Conservation (phyloP, 2,888 invertebrate genomes). For the Gasteruption jaculator region DNA sequence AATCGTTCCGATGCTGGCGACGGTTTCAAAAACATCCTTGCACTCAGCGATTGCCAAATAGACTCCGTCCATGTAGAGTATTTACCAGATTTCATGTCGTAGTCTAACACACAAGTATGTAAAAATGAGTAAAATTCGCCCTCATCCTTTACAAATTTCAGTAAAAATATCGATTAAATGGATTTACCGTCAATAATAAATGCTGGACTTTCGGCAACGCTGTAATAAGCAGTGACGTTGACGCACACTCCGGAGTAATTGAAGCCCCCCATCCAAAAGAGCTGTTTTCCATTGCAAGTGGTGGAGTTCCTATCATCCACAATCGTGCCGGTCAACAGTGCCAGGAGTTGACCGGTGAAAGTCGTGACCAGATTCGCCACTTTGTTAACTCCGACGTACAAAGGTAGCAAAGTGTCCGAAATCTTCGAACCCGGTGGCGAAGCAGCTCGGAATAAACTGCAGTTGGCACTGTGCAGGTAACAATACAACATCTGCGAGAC, state of each 20-base stretch:
- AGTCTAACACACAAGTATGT: conserved; percentile 56
- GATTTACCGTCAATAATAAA: conserved; percentile 65
- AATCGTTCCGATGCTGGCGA: conserved; percentile 58
- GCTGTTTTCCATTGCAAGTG: conserved; percentile 43
- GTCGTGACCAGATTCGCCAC: conserved; percentile 54
- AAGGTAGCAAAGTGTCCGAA: conserved; percentile 50
- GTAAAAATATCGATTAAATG: conserved; percentile 1
- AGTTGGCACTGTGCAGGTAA: conserved; percentile 69
- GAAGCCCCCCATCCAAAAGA: conserved; percentile 62
- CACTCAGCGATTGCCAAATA: conserved; percentile 70
- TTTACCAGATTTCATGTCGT: conserved; percentile 69
- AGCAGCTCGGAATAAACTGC: conserved; percentile 61
- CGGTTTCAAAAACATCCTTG: conserved; percentile 75
- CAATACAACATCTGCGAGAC: conserved; percentile 68
- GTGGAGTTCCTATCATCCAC: conserved; percentile 52
- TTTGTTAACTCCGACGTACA: conserved; percentile 63
- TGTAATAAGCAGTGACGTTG: conserved; percentile 69
- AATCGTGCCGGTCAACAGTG: conserved; percentile 59
- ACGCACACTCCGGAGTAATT: conserved; percentile 68
- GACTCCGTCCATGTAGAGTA: conserved; percentile 91
- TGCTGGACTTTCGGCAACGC: conserved; percentile 77
- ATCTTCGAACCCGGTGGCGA: conserved; percentile 55
- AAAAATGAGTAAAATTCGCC: conserved; percentile 1
- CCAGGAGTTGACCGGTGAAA: conserved; percentile 61
- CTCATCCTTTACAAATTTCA: conserved; percentile 1